Evolutionary conservation across 2,113 vertebrate species (phyloP).

Genomic region (Chrysochloris asiatica): DNA sequence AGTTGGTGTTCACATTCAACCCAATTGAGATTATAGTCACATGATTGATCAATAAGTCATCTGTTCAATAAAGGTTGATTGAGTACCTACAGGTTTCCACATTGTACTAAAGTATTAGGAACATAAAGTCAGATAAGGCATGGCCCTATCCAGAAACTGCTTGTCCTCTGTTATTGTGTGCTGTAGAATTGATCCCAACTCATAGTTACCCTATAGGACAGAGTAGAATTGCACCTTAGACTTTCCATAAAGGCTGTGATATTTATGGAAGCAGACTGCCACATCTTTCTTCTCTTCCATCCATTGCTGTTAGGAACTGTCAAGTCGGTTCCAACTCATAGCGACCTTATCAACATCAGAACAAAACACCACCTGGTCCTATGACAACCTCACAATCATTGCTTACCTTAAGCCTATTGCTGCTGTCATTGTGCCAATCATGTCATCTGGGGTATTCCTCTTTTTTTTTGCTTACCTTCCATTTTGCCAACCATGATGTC

Average conservation of each 20-base stretch:
- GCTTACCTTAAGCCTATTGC: too few species aligned
- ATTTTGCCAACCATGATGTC: too few species aligned
- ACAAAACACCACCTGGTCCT: too few species aligned
- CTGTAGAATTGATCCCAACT: background rate
- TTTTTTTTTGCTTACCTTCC: too few species aligned
- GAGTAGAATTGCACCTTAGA: background rate
- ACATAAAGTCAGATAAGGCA: background rate
- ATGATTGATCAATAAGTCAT: background rate
- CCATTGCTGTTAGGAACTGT: too few species aligned
- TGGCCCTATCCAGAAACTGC: too few species aligned
- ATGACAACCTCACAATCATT: too few species aligned
- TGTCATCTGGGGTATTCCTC: too few species aligned
- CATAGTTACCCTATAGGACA: background rate
- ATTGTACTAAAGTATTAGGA: background rate
- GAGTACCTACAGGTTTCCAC: background rate
- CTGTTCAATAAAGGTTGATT: too few species aligned
- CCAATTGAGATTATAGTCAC: background rate
- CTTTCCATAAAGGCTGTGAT: background rate
- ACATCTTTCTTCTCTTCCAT: background rate
- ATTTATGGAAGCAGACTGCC: background rate
- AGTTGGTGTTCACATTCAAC: background rate
- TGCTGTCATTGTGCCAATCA: too few species aligned
- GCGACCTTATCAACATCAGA: too few species aligned
- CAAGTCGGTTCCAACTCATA: too few species aligned
- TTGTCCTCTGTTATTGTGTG: background rate